Evolutionary conservation across 2,113 vertebrate genomes (phyloP).

Genomic region (Sorex araneus): DNA sequence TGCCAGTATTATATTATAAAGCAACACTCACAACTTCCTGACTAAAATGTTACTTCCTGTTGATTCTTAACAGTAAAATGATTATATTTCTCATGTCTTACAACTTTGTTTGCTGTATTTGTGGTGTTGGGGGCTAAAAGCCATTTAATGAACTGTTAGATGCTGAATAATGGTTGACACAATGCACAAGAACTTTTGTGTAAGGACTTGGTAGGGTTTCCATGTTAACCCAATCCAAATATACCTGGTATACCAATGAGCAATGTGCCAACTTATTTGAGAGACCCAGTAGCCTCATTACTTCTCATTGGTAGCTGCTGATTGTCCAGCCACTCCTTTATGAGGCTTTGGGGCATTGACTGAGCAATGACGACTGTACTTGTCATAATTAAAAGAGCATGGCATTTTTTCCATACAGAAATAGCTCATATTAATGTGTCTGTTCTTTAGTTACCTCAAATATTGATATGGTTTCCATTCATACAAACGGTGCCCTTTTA

Average conservation of each 20-base stretch:
- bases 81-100: conserved; percentile 78
- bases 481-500: conserved; percentile 47
- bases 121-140: conserved; percentile 86
- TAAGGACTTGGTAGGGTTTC: conserved; percentile 84
- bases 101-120: conserved; percentile 86
- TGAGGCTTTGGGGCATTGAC: conserved; percentile 83
- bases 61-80: conserved; percentile 83
- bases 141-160: conserved; percentile 88
- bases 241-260: conserved; percentile 85
- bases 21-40: conserved; percentile 86
- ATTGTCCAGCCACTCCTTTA: conserved; percentile 86
- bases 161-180: conserved; percentile 89
- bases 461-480: conserved; percentile 52
- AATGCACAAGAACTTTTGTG: conserved; percentile 87
- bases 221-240: conserved; percentile 89
- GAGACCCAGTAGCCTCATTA: conserved; percentile 83
- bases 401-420: conserved; percentile 55
- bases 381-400: conserved; percentile 82
- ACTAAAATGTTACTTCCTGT: conserved; percentile 80
- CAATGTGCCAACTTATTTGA: conserved; percentile 87
- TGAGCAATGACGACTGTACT: conserved; percentile 84
- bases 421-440: conserved; percentile 38
- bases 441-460: conserved; percentile 51
- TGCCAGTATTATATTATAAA: conserved; percentile 81
- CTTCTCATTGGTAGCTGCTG: conserved; percentile 85